Conservation (phyloP, 1,140 invertebrate genomes). For the Diachasma alloeum region DNA sequence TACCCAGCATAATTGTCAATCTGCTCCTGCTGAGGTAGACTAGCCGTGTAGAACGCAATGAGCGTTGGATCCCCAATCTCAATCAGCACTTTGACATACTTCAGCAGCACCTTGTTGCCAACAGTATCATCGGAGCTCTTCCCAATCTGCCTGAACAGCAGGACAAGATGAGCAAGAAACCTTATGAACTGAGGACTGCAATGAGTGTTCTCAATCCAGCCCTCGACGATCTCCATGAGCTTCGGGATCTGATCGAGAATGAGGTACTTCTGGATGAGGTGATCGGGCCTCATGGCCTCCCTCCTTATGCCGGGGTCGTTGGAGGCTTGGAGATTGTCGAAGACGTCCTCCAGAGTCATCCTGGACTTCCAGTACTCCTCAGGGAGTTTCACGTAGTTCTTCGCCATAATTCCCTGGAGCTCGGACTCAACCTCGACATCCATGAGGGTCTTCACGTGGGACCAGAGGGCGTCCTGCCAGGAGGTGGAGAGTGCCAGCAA, state of each 20-base stretch:
- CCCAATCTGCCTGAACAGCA: slow-evolving; percentile 83
- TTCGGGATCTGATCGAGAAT: slow-evolving; percentile 76
- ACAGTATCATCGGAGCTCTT: slow-evolving; percentile 72
- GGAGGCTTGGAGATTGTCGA: slow-evolving; percentile 70
- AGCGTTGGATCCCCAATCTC: slow-evolving; percentile 77
- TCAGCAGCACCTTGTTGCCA: slow-evolving; percentile 77
- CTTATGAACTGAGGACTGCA: slow-evolving; percentile 73
- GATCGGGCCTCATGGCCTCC: slow-evolving; percentile 69
- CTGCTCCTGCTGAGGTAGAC: slow-evolving; percentile 76
- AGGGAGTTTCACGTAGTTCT: slow-evolving; percentile 70
- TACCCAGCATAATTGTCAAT: slow-evolving; percentile 81
- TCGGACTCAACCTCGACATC: slow-evolving; percentile 86
- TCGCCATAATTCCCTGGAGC: slow-evolving; percentile 66
- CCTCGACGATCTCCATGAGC: slow-evolving; percentile 71
- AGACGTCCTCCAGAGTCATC: slow-evolving; percentile 77
- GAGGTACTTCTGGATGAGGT: slow-evolving; percentile 79
- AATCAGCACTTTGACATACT: slow-evolving; percentile 77
- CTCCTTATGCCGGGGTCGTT: slow-evolving; percentile 63
- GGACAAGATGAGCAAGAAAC: slow-evolving; percentile 84
- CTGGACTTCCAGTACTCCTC: slow-evolving; percentile 82
- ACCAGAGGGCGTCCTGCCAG: slow-evolving; percentile 94
- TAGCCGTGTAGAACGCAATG: slow-evolving; percentile 85
- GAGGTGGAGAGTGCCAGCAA: slow-evolving; percentile 77
- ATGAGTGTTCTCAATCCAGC: slow-evolving; percentile 48
- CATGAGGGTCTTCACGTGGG: slow-evolving; percentile 82